phyloP scores from a whole-genome alignment of 2,888 invertebrate genomes.

The Drosophila leonis region DNA sequence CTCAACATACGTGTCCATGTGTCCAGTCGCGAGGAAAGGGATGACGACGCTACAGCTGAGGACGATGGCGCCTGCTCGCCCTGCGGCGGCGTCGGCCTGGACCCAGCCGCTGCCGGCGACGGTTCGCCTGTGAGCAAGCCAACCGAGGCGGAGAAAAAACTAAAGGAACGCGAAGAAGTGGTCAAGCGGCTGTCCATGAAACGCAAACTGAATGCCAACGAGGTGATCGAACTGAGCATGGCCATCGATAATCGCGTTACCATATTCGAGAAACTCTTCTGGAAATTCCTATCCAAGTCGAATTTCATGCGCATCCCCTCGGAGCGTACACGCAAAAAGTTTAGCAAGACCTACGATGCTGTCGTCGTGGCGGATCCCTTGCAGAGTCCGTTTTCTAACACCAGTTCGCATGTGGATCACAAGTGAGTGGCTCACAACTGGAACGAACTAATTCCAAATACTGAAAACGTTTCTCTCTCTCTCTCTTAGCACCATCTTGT shows the following conservation, averaged over 20 bases:
- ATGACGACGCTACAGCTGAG: constrained; percentile 30
- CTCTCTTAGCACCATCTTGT: constrained; percentile 54
- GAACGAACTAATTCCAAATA: neutral
- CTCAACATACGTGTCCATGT: constrained; percentile 62
- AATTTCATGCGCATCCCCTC: constrained; percentile 72
- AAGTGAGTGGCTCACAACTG: constrained; percentile 52
- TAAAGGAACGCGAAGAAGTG: constrained; percentile 44
- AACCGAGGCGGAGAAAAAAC: constrained; percentile 30
- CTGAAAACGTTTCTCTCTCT: neutral
- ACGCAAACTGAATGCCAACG: constrained; percentile 57
- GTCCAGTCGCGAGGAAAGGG: neutral
- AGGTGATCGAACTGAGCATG: constrained; percentile 71
- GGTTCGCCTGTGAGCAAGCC: neutral
- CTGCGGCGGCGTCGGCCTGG: constrained; percentile 31
- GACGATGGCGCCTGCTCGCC: constrained; percentile 30
- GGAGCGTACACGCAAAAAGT: constrained; percentile 49
- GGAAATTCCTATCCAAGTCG: constrained; percentile 79
- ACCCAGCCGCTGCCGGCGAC: constrained; percentile 8
- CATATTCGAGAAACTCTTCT: constrained; percentile 82
- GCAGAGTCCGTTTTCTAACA: accelerated
- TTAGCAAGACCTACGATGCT: constrained; percentile 63
- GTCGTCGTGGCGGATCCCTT: constrained; percentile 37
- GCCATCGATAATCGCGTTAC: constrained; percentile 72
- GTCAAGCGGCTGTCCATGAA: constrained; percentile 51
- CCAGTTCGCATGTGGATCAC: constrained; percentile 38